Evolutionary conservation across 2,888 invertebrate genomes (phyloP).

Genomic region (Macaria notata): DNA sequence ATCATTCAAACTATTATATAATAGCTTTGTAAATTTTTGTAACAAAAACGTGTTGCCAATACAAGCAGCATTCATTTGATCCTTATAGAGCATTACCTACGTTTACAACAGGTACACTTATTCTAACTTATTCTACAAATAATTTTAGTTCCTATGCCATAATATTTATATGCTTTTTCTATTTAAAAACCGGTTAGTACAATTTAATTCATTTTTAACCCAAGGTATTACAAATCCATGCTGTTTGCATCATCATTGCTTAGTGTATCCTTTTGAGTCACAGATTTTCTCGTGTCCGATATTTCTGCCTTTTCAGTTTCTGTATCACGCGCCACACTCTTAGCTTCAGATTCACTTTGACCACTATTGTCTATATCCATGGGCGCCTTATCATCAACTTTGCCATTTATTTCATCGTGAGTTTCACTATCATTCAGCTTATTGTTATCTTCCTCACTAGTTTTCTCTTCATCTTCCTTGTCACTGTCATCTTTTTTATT

Average conservation of each 20-base stretch:
- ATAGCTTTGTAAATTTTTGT: neutral
- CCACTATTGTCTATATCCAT: slow-evolving; percentile 23
- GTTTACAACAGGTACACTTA: slow-evolving; percentile 21
- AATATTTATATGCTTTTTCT: slow-evolving; percentile 16
- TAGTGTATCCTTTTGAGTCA: slow-evolving; percentile 52
- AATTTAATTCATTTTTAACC: slow-evolving; percentile 7
- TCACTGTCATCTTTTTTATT: slow-evolving; percentile 6
- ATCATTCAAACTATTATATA: neutral
- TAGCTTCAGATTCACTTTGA: slow-evolving; percentile 8
- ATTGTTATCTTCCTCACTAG: slow-evolving; percentile 8
- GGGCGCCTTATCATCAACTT: slow-evolving; percentile 12
- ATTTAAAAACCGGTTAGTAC: slow-evolving; percentile 7
- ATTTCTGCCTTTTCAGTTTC: slow-evolving; percentile 62
- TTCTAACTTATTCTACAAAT: slow-evolving; percentile 10
- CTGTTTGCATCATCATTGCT: slow-evolving; percentile 29
- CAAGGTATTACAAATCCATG: slow-evolving; percentile 23
- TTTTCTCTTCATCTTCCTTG: slow-evolving; percentile 5
- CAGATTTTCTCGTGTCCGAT: slow-evolving; percentile 52
- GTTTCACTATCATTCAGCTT: neutral
- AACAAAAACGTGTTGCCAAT: neutral
- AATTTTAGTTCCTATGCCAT: slow-evolving; percentile 16
- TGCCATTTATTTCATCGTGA: slow-evolving; percentile 9
- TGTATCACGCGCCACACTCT: slow-evolving; percentile 16
- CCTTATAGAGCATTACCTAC: neutral
- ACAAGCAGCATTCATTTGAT: neutral